Base-by-base conservation (phyloP, 92 coral and sea anemone genomes). In the Epizoanthus ramosus region DNA sequence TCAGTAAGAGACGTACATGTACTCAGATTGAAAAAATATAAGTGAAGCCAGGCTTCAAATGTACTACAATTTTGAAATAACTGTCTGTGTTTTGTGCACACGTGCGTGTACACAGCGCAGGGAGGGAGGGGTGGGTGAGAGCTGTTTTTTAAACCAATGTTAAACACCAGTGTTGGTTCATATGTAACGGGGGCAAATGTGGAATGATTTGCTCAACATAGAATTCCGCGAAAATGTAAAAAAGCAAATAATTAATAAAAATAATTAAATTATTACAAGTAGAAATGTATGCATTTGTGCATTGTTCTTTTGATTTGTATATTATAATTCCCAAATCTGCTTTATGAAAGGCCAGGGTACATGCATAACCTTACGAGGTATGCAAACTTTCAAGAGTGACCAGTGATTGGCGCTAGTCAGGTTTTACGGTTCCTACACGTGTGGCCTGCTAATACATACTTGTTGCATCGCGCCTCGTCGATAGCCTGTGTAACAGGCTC, bases 121-220 rank as follows among this genome's bases (percentile, higher is more conserved):
- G 81, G 68, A 31, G 5, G 70, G 37, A 21, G 18, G 5, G 22
- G 54, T 47, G 68, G 70, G 82, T 61, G 41, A 61, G 82, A 61
- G 13, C 24, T 77, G 21, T 41, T 50, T 39, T 10, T 10, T 10
- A 35, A 77, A 19, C 50, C 50, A 21, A 41, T 60, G 47, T 5
- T 77, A 35, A 37, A 63, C 33, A 5, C 59, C 17, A 12, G 28
- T 18, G 18, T 9, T 6, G 4, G n/a, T 18, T 33, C 10, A 12
- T 77, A 24, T 57, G 68, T 77, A 77, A 77, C 71, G 82, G 82
- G 82, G 66, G 82, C 82, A 77, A 77, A 5, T 37, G 7, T 8
- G 12, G 9, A 60, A 22, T 10, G 23, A 19, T 77, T 77, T 59
- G 82, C 82, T 63, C 82, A 37, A 77, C 82, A 41, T 22, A 60